Evolutionary conservation across 2,797 vertebrate genomes (phyloP).

Genomic region (Cephalopachus bancanus): DNA sequence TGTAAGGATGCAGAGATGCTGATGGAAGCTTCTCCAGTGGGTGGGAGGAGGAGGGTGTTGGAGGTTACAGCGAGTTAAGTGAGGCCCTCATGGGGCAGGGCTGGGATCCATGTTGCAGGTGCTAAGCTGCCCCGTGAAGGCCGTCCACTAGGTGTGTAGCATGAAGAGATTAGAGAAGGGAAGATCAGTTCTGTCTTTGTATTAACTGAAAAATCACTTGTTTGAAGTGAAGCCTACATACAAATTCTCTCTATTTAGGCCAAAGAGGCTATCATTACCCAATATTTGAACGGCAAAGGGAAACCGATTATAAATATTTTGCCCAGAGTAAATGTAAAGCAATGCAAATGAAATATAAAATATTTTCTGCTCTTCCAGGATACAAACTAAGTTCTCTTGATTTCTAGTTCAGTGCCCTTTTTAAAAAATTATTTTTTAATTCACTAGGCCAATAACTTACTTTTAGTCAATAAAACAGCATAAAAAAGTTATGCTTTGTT

Average conservation of each 20-base stretch:
- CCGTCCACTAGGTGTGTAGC: background rate
- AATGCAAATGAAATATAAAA: background rate
- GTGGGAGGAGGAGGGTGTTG: rapidly evolving
- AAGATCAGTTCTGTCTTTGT: background rate
- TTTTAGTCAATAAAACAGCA: background rate
- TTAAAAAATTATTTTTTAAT: background rate
- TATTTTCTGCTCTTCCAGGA: background rate
- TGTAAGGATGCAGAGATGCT: background rate
- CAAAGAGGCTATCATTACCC: background rate
- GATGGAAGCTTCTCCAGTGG: background rate
- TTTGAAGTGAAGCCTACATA: background rate
- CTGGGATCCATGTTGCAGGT: rapidly evolving
- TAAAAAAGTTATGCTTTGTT: background rate
- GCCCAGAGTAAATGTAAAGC: background rate
- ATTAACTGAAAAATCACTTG: background rate
- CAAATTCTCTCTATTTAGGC: background rate
- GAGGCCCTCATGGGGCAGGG: background rate
- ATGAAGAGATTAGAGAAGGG: background rate
- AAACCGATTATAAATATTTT: background rate
- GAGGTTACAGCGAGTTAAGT: background rate
- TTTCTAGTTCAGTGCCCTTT: background rate
- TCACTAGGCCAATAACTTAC: background rate
- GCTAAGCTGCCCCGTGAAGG: rapidly evolving
- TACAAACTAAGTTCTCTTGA: background rate
- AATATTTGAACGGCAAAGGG: background rate